phyloP scores from a whole-genome alignment of 37 sponge, comb jelly and placozoan species.

The Agelas oroides region DNA sequence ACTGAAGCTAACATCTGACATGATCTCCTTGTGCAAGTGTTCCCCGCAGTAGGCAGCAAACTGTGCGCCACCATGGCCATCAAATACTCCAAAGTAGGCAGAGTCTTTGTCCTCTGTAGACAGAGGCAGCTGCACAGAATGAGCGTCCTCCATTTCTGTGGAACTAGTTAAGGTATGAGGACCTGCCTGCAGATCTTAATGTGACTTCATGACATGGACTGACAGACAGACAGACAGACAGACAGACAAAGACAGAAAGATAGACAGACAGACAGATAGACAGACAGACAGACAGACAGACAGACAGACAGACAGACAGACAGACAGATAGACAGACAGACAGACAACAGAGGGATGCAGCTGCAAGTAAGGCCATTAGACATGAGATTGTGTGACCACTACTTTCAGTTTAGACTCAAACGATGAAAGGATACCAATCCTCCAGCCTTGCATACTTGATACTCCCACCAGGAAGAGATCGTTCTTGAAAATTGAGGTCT shows the following conservation, averaged over 20 bases:
- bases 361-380: too few relatives aligned
- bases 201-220: too few relatives aligned
- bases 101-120: conserved; percentile 44
- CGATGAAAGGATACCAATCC: conserved; percentile 73
- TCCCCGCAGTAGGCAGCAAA: conserved; percentile 47
- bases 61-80: conserved; percentile 83
- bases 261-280: too few relatives aligned
- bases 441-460: conserved; percentile 91
- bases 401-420: too few relatives aligned
- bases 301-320: too few relatives aligned
- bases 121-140: conserved; percentile 43
- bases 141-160: conserved; percentile 91
- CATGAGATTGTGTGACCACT: too few relatives aligned
- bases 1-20: conserved; percentile 20
- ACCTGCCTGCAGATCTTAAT: too few relatives aligned
- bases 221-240: neutral
- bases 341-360: too few relatives aligned
- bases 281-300: too few relatives aligned
- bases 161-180: neutral
- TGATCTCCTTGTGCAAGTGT: conserved; percentile 19
- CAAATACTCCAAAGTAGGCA: conserved; percentile 88
- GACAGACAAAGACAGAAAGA: neutral
- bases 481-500: conserved; percentile 47
- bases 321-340: too few relatives aligned
- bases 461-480: conserved; percentile 64